Percentiles rank a stretch among this genome's conserved stretches.
Conservation (phyloP, 2,888 invertebrate species). For the Bellardia bayeri region DNA sequence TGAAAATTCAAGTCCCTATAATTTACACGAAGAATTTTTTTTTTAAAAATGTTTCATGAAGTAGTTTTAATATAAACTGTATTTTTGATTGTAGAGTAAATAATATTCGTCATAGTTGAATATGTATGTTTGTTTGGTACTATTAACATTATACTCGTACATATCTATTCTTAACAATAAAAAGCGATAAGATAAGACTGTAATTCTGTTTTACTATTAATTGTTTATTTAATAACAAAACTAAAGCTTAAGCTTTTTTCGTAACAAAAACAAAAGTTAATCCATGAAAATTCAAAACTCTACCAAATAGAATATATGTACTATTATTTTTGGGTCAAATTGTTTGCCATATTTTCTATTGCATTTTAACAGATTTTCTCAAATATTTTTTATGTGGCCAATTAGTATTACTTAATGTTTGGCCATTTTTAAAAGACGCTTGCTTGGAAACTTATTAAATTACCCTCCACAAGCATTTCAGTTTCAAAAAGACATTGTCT, state of each 20-base stretch:
- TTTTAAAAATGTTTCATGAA: too few species aligned
- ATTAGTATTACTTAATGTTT: slow-evolving; percentile 7
- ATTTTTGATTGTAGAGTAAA: background rate
- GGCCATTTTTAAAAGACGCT: background rate
- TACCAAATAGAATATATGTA: background rate
- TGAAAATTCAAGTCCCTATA: too few species aligned
- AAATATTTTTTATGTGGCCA: slow-evolving; percentile 6
- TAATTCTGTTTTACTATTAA: slow-evolving; percentile 1
- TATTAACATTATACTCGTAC: background rate
- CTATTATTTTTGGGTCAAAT: background rate
- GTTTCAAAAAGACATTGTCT: background rate
- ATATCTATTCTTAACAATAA: slow-evolving; percentile 24
- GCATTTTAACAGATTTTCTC: slow-evolving; percentile 25
- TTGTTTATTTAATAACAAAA: slow-evolving; percentile 22
- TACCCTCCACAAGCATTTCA: background rate
- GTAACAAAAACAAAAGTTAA: slow-evolving; percentile 39
- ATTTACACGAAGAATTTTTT: too few species aligned
- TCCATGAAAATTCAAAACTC: background rate
- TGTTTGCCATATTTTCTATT: slow-evolving; percentile 8
- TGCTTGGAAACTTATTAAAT: background rate
- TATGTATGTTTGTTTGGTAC: background rate
- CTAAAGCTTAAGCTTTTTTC: slow-evolving; percentile 16
- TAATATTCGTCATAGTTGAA: background rate
- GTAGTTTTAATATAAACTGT: too few species aligned
- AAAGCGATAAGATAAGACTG: slow-evolving; percentile 57